Evolutionary conservation across 2,888 invertebrate genomes (phyloP), one percentile per base, ranked within the genome.

Genomic region (Amphimallon solstitiale): DNA sequence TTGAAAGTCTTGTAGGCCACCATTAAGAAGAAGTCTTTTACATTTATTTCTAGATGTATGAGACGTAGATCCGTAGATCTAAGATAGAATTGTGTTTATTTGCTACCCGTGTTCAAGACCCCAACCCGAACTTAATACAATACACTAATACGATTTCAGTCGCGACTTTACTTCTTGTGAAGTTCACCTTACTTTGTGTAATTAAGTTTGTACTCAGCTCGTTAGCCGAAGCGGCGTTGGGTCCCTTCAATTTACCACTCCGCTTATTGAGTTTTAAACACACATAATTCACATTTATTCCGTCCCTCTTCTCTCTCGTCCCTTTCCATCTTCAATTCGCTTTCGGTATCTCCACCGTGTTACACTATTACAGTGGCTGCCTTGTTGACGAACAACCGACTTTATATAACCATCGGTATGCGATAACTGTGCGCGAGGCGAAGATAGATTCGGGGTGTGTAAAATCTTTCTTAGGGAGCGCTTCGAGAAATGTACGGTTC

Each of bases 121-220:
- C 66, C 65, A 65, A 69, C 70, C 69, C 66, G 71, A 74, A 74
- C 72, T 74, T 74, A 72, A 73, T 73, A 74, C 73, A 74, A 74
- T 72, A 71, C 62, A 38, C 72, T 75, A 75, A 75, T 74, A 74
- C 74, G 74, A 75, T 75, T 75, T 71, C 70, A 73, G 73, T 70
- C 72, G 73, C 73, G 72, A 74, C 72, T 75, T 72, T 70, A 67
- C 71, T 75, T 74, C 74, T 74, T 72, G 72, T 38, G 68, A 68
- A 74, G 73, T 75, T 74, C 73, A 71, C 74, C 73, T 75, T 75
- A 75, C 75, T 75, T 75, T 72, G 73, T 72, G 74, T 75, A 75
- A 75, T 75, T 74, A 75, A 75, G 75, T 75, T 75, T 75, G 69
- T 69, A 69, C 72, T 74, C 71, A 72, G 73, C 75, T 75, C 75